Evolutionary conservation across 2,888 invertebrate species (phyloP), one percentile per base, ranked within the genome.

Genomic region (Cepaea hortensis): DNA sequence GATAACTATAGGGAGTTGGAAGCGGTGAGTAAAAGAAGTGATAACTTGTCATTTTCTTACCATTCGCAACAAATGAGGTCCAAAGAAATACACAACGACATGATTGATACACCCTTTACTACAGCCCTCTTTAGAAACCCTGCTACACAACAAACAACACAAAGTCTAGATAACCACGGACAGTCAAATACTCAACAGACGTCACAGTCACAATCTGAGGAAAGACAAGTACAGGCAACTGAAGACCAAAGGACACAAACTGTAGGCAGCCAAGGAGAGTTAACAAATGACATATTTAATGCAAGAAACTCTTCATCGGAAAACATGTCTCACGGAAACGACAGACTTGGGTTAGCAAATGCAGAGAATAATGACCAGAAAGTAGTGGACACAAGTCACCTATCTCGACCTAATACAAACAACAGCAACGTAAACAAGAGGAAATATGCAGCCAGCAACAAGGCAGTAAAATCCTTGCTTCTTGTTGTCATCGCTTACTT

Each of bases 401-500:
- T 18, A 4, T 20, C 50, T 50, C 13, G 20, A 4, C 18, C 4
- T 5, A 18, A 50, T 18, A 75, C 9, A 5, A 61, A 50, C 18
- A 85, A 72, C 11, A 55, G 20, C 18, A 68, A 0, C 76, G 46
- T 48, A 18, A 61, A 1, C 7, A 85, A 68, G 65, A 48, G 76
- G 9, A 89, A 87, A 62, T 90, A 90, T 85, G 88, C 88, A 76
- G 85, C 88, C 3, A 90, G 90, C 80, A 87, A 87, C 48, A 90
- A 90, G 85, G 89, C 89, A n/a, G 90, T 94, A 35, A 90, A 90
- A 65, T 92, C 93, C 85, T 90, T 94, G 65, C 88, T 94, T 3
- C 90, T 93, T 0, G 92, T 94, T 1, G 93, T 94, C 18, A 65
- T 91, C 35, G 91, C 93, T 4, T 94, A 93, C 89, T 94, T 94